Percentiles rank a stretch among this genome's conserved stretches.
phyloP scores from a whole-genome alignment of 2,797 vertebrate genomes.

The Melanotaenia pygmaea region DNA sequence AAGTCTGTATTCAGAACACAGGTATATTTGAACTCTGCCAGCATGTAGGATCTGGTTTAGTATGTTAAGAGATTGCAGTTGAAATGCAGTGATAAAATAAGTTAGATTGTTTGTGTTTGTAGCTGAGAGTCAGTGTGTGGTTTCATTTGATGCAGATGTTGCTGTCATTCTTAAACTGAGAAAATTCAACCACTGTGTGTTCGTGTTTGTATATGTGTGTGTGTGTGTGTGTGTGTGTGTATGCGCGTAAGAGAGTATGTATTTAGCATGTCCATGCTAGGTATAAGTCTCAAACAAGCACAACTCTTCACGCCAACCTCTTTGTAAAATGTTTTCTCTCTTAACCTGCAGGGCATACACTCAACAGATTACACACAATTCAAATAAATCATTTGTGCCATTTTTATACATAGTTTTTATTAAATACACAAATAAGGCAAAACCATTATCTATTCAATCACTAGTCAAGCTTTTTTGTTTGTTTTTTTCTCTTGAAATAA shows the following conservation, averaged over 20 bases:
- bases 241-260: neutral
- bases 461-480: constrained; percentile 4
- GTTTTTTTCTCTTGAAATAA: constrained; percentile 15
- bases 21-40: constrained; percentile 40
- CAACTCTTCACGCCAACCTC: constrained; percentile 18
- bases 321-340: constrained; percentile 35
- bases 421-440: constrained; percentile 11
- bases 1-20: constrained; percentile 30
- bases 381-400: constrained; percentile 37
- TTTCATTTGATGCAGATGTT: constrained; percentile 49
- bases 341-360: constrained; percentile 37
- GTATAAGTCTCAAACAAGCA: constrained; percentile 48
- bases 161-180: constrained; percentile 39
- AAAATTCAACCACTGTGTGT: constrained; percentile 39
- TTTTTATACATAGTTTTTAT: neutral
- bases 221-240: constrained; percentile 10
- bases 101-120: constrained; percentile 22
- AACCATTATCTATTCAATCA: constrained; percentile 8
- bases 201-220: neutral
- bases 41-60: constrained; percentile 39
- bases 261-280: constrained; percentile 39
- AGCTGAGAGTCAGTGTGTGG: constrained; percentile 33
- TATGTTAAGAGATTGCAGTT: constrained; percentile 8
- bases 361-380: constrained; percentile 17
- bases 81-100: constrained; percentile 21